These are phyloP conservation scores for Andrena hattorfiana DNA, from an alignment of 2,888 invertebrate species.

Conservation along the genomic window DNA sequence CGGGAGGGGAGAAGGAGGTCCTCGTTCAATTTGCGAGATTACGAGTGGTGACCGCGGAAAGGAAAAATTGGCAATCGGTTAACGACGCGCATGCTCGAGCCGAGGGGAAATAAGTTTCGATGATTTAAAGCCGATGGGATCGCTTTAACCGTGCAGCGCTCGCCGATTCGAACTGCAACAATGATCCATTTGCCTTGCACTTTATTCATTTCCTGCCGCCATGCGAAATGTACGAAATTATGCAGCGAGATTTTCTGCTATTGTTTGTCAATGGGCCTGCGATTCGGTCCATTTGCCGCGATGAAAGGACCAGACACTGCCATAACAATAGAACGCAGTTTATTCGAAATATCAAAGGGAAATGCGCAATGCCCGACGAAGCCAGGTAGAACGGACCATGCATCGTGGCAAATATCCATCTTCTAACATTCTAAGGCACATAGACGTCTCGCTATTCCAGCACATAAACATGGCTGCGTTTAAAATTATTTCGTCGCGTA, in stretches of 20 bases:
- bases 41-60: constrained; percentile 3
- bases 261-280: background rate
- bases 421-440: background rate
- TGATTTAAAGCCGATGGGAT: constrained; percentile 2
- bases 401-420: background rate
- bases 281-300: background rate
- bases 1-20: background rate
- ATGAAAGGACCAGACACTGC: background rate
- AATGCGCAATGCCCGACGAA: background rate
- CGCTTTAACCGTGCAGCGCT: background rate
- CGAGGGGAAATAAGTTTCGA: background rate
- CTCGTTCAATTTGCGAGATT: constrained; percentile 36
- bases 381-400: background rate
- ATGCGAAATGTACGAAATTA: background rate
- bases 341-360: background rate
- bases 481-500: constrained; percentile 15
- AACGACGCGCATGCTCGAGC: constrained; percentile 26
- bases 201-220: background rate
- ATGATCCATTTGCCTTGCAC: background rate
- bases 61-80: constrained; percentile 26
- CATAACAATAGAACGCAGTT: background rate
- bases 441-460: background rate
- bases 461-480: constrained; percentile 50
- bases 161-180: background rate
- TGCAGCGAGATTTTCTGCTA: background rate